Conservation (phyloP, 1,140 invertebrate species). For the Paraescarpia echinospica region DNA sequence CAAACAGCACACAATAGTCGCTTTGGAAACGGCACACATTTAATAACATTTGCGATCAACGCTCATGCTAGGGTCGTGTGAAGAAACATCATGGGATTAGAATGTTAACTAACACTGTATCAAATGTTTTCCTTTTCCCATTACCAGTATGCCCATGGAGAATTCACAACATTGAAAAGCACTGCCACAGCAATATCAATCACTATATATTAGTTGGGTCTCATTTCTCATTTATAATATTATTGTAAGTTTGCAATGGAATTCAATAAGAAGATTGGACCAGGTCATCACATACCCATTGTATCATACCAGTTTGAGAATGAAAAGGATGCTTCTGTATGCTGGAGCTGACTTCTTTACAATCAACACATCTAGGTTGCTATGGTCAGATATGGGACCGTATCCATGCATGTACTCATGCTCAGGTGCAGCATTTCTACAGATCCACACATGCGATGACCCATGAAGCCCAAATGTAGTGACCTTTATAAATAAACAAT, state of each 20-base stretch:
- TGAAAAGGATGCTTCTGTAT: not conserved
- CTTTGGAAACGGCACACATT: not conserved
- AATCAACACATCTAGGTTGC: not conserved
- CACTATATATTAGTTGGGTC: not conserved
- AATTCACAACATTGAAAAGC: not conserved
- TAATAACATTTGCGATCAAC: not conserved
- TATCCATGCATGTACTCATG: not conserved
- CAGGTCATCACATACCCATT: not conserved
- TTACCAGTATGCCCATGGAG: not conserved
- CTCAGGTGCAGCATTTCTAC: not conserved
- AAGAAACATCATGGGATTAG: not conserved
- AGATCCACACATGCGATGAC: not conserved
- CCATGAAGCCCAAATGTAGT: not conserved
- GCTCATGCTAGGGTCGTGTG: not conserved
- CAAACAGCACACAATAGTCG: not conserved
- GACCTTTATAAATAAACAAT: conserved; percentile 1
- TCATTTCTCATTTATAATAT: not conserved
- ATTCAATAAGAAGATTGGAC: not conserved
- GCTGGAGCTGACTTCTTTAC: not conserved
- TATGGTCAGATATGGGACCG: not conserved
- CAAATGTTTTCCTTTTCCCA: not conserved
- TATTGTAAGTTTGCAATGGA: not conserved
- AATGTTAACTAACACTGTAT: not conserved
- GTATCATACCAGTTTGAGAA: not conserved
- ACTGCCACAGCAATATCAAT: not conserved